Conservation (phyloP, 2,113 vertebrate genomes). For the Neogale vison region DNA sequence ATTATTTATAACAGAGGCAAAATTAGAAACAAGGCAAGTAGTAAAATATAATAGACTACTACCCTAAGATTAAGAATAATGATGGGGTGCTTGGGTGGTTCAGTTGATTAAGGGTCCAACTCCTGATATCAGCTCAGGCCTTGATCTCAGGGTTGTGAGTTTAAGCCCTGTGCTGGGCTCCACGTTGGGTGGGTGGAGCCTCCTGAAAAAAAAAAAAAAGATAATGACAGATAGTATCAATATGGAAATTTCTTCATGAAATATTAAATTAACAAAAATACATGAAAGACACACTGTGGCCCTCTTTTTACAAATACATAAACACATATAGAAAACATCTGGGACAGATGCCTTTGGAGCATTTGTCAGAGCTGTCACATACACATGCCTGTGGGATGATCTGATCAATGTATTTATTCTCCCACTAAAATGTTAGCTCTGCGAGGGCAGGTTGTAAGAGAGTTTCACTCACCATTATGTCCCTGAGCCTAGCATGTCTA, state of each 20-base stretch:
- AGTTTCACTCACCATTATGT: neutral
- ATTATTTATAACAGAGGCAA: constrained; percentile 10
- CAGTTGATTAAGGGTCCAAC: neutral
- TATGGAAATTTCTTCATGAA: neutral
- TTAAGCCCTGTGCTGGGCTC: neutral
- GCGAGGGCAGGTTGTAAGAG: neutral
- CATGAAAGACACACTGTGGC: neutral
- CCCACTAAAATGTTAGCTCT: neutral
- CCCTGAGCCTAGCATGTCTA: neutral
- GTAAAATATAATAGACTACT: neutral
- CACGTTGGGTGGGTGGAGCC: neutral
- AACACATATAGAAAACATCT: neutral
- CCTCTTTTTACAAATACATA: neutral
- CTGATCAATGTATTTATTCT: neutral
- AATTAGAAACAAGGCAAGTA: neutral
- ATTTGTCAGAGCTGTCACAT: neutral
- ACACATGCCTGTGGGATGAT: neutral
- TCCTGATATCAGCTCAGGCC: neutral
- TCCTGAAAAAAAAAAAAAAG: neutral
- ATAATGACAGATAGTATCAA: neutral
- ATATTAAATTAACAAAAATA: neutral
- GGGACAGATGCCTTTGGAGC: neutral
- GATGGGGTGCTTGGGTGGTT: neutral
- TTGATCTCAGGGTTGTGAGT: neutral
- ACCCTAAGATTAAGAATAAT: neutral